Evolutionary conservation across 2,797 vertebrate species (phyloP), one percentile per base, ranked within the genome.

Genomic region (Phrynocephalus forsythii): DNA sequence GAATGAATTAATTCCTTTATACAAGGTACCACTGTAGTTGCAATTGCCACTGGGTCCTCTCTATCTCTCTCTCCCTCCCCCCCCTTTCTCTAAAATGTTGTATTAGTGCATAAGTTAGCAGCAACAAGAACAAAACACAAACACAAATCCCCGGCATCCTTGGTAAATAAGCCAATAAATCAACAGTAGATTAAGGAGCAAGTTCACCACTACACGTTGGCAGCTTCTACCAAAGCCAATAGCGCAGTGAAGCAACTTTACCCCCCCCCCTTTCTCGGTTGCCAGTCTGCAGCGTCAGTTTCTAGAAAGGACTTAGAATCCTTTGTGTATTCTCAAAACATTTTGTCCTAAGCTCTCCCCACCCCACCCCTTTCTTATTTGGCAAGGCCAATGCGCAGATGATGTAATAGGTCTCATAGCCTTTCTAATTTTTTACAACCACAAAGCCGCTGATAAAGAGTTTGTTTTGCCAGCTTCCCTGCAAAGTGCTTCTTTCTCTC

Each of bases 131-230:
- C 15, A 79, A 38, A 56, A 24, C 10, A 15, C 10, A 26, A 38
- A 33, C 69, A 83, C 28, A 79, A 83, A 82, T 50, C 28, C 67
- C 33, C 28, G 24, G 73, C n/a, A 30, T 90, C 80, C 77, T 82
- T 6, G 83, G 16, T 78, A 77, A 72, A 90, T 33, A 2, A 90
- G n/a, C 20, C 9, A 71, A 52, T 87, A 90, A 91, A 84, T 0
- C 1, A 92, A 30, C 73, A 92, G 81, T 50, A 88, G 87, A 83
- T 91, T 86, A 90, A 79, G 28, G 72, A 33, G 16, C 9, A 81
- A 4, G 11, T 33, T 84, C 69, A 82, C 79, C 3, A 0, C 71
- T 73, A 30, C 52, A 38, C 67, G 28, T 50, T 50, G 38, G 48
- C 16, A 7, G 0, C n/a, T 88, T 83, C 18, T 28, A 85, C 89